phyloP scores from a whole-genome alignment of 2,113 vertebrate genomes.

The Ramphastos sulfuratus region DNA sequence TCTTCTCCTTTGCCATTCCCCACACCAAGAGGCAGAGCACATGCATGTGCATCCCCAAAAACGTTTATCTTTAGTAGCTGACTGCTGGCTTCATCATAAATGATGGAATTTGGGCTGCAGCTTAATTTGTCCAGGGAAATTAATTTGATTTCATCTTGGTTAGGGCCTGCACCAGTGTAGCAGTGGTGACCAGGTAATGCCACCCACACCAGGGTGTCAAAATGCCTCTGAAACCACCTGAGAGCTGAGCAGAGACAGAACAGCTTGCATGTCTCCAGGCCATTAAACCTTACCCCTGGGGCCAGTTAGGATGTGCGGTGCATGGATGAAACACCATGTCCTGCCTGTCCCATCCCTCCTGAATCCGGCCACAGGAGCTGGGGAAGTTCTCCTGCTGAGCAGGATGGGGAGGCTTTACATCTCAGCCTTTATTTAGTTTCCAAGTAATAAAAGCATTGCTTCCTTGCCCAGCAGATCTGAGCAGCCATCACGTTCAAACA shows the following conservation, averaged over 20 bases:
- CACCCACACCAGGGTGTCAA: background rate
- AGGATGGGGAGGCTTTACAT: constrained; percentile 38
- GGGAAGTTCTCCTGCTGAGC: constrained; percentile 61
- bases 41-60: background rate
- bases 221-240: background rate
- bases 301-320: constrained; percentile 46
- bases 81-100: background rate
- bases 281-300: constrained; percentile 39
- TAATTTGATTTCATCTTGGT: background rate
- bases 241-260: background rate
- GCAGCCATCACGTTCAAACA: background rate
- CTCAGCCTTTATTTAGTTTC: constrained; percentile 29
- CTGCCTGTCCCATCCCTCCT: constrained; percentile 26
- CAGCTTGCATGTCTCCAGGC: constrained; percentile 35
- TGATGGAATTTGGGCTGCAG: background rate
- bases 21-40: background rate
- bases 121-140: background rate
- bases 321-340: background rate
- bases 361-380: background rate
- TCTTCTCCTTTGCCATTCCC: background rate
- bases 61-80: background rate
- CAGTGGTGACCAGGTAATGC: constrained; percentile 23
- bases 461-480: background rate
- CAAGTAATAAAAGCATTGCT: constrained; percentile 1
- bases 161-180: background rate